Evolutionary conservation across 1,140 invertebrate genomes (phyloP).

Genomic region (Lutraria rhynchaena): DNA sequence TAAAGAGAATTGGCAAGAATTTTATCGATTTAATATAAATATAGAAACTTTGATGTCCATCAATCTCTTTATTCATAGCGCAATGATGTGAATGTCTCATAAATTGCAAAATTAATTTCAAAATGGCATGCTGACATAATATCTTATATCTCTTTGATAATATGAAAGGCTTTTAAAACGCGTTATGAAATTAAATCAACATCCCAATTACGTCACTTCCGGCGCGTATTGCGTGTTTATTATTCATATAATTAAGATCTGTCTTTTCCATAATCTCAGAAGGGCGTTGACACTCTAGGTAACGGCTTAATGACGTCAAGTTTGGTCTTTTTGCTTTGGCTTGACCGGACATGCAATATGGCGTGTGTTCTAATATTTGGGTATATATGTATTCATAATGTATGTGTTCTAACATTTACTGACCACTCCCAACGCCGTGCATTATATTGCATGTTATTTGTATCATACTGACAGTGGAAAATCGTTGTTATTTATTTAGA

Average conservation of each 20-base stretch:
- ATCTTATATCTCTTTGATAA: background rate
- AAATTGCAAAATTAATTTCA: too few species aligned
- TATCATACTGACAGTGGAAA: too few species aligned
- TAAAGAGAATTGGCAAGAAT: too few species aligned
- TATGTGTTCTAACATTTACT: constrained; percentile 33
- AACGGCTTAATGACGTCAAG: constrained; percentile 21
- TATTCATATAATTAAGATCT: background rate
- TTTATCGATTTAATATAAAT: too few species aligned
- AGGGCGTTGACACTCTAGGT: constrained; percentile 1
- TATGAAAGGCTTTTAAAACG: background rate
- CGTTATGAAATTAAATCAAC: background rate
- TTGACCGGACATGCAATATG: constrained; percentile 30
- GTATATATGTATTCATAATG: background rate
- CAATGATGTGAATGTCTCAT: too few species aligned
- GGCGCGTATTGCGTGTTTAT: background rate
- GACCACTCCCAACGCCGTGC: too few species aligned
- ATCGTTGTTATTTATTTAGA: too few species aligned
- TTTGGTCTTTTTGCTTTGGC: constrained; percentile 1
- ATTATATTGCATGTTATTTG: too few species aligned
- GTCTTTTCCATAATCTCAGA: too few species aligned
- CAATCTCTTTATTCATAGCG: too few species aligned
- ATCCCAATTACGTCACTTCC: background rate
- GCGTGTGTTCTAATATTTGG: constrained; percentile 16
- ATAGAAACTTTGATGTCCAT: too few species aligned
- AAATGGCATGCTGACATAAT: too few species aligned